Conservation (phyloP, 2,888 invertebrate genomes). For the Drosophila barbarae region DNA sequence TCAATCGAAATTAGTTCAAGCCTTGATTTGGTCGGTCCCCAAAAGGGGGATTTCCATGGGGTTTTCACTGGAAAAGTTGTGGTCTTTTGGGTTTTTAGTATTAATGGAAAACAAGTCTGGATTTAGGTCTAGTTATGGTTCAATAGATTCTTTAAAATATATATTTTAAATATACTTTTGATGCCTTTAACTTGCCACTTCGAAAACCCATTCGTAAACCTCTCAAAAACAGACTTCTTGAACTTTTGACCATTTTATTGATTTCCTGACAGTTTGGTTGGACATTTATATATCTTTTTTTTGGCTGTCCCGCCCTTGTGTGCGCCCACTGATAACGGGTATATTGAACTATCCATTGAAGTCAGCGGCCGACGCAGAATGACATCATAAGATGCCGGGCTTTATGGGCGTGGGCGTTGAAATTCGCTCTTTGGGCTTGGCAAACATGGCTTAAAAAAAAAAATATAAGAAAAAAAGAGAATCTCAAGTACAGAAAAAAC, state of each 20-base stretch:
- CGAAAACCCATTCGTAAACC: not conserved
- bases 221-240: not conserved
- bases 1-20: slow-evolving; percentile 53
- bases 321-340: slow-evolving; percentile 43
- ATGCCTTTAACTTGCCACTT: too few relatives aligned
- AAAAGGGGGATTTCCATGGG: not conserved
- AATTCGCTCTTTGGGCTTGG: slow-evolving; percentile 53
- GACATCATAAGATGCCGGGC: slow-evolving; percentile 24
- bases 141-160: not conserved
- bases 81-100: not conserved
- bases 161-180: not conserved
- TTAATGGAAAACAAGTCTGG: fast-evolving
- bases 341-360: slow-evolving; percentile 47
- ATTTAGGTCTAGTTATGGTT: not conserved
- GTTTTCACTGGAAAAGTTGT: not conserved
- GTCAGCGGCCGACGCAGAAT: slow-evolving; percentile 35
- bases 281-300: not conserved
- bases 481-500: slow-evolving; percentile 27
- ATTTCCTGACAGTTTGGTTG: not conserved
- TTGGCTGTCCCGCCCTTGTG: slow-evolving; percentile 16
- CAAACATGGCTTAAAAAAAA: slow-evolving; percentile 10
- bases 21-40: slow-evolving; percentile 21
- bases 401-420: slow-evolving; percentile 34
- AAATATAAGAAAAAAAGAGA: not conserved
- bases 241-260: slow-evolving; percentile 1